These are phyloP conservation scores for Mamestra brassicae DNA, from an alignment of 2,888 invertebrate species.

Conservation along the genomic window DNA sequence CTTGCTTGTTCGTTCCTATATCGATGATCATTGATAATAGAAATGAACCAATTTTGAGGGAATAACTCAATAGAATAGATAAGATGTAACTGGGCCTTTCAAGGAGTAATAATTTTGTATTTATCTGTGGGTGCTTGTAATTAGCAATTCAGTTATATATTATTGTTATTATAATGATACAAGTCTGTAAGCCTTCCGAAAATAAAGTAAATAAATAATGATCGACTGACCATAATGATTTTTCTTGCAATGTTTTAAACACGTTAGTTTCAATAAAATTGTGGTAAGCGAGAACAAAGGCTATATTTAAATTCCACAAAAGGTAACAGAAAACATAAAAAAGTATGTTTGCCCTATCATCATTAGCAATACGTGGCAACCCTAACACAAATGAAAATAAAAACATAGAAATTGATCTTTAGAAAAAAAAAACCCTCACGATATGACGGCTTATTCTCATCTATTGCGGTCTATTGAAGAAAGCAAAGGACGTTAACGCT, in stretches of 20 bases:
- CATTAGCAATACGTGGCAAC: not conserved
- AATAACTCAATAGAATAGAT: too few species aligned
- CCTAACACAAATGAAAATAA: not conserved
- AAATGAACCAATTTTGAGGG: too few species aligned
- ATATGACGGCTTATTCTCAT: not conserved
- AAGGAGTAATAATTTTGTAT: too few species aligned
- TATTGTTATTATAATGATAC: too few species aligned
- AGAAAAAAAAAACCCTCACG: slow-evolving; percentile 12
- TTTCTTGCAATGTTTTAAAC: not conserved
- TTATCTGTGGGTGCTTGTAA: too few species aligned
- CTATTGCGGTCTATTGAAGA: slow-evolving; percentile 3
- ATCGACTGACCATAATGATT: not conserved
- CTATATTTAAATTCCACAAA: not conserved
- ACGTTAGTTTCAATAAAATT: not conserved
- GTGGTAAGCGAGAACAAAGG: not conserved
- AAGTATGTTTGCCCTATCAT: not conserved
- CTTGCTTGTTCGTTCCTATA: slow-evolving; percentile 4
- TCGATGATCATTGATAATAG: not conserved
- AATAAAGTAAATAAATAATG: too few species aligned
- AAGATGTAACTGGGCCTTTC: too few species aligned
- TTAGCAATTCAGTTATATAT: too few species aligned
- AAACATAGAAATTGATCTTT: not conserved
- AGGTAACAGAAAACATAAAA: not conserved
- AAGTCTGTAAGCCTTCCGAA: too few species aligned
- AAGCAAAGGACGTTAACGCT: slow-evolving; percentile 27